A percentile compares a stretch with the other conserved stretches of the same genome.
Conservation (phyloP, 2,888 invertebrate genomes). For the Nephrocerus scutellatus region DNA sequence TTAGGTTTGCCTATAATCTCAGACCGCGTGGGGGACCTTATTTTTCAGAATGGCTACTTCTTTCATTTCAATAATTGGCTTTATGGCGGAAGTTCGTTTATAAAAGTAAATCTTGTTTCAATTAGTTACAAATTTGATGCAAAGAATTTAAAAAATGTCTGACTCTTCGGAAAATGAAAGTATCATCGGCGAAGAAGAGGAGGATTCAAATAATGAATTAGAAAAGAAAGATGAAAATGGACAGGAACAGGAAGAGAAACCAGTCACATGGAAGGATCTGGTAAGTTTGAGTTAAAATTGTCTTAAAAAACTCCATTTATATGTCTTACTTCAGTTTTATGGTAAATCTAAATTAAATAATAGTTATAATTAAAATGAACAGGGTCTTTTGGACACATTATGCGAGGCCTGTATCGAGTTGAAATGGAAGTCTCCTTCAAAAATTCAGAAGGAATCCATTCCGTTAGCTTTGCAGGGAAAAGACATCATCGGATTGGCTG, state of each 20-base stretch:
- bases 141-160: conserved; percentile 31
- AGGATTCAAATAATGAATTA: conserved; percentile 9
- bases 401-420: conserved; percentile 86
- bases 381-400: conserved; percentile 86
- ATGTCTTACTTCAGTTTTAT: conserved; percentile 2
- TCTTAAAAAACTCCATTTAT: neutral
- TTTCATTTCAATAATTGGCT: neutral
- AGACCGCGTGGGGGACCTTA: neutral
- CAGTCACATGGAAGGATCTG: conserved; percentile 55
- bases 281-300: conserved; percentile 43
- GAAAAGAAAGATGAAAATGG: conserved; percentile 19
- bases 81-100: conserved; percentile 5
- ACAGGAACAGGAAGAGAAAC: conserved; percentile 20
- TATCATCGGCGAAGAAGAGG: conserved; percentile 28
- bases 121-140: neutral
- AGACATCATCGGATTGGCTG: conserved; percentile 59
- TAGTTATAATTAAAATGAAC: conserved; percentile 24
- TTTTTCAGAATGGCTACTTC: neutral
- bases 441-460: conserved; percentile 91
- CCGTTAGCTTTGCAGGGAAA: conserved; percentile 84
- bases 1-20: too few relatives aligned
- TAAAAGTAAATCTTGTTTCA: neutral
- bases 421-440: conserved; percentile 91
- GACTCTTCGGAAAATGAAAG: conserved; percentile 40
- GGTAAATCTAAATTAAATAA: conserved; percentile 17